Evolutionary conservation across 2,888 invertebrate species (phyloP).

Genomic region (Ptilodon capucinus): DNA sequence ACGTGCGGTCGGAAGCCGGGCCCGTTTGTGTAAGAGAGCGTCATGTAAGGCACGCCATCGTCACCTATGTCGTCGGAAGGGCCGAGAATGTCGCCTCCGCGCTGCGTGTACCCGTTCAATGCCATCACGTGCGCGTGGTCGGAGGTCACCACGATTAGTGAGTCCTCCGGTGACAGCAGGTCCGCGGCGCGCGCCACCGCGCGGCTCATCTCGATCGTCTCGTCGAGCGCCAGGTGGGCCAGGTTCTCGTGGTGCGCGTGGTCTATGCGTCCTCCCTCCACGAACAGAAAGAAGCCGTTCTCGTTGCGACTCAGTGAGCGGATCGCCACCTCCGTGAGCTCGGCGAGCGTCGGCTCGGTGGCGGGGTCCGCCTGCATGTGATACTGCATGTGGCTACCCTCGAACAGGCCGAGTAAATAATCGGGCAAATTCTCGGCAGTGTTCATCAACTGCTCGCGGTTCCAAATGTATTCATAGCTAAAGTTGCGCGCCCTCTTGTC

Average conservation of each 20-base stretch:
- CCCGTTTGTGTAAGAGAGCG: conserved; percentile 85
- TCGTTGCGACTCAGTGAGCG: conserved; percentile 83
- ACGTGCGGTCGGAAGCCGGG: conserved; percentile 74
- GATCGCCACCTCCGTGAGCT: conserved; percentile 84
- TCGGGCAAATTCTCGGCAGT: conserved; percentile 76
- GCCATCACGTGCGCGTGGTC: conserved; percentile 90
- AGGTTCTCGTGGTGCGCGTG: conserved; percentile 85
- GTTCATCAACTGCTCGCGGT: conserved; percentile 79
- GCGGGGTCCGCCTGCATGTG: conserved; percentile 79
- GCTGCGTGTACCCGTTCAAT: conserved; percentile 85
- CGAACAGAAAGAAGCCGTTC: conserved; percentile 90
- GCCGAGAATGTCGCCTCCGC: conserved; percentile 70
- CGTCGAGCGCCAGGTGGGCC: conserved; percentile 84
- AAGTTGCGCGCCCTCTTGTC: conserved; percentile 62
- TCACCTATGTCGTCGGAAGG: conserved; percentile 62
- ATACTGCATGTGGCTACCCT: conserved; percentile 84
- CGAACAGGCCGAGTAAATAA: conserved; percentile 85
- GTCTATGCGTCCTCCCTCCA: conserved; percentile 87
- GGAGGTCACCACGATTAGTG: conserved; percentile 89
- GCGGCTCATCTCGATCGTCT: conserved; percentile 85
- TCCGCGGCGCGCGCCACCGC: conserved; percentile 79
- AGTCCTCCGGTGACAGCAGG: conserved; percentile 81
- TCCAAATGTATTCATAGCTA: conserved; percentile 80
- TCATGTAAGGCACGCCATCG: conserved; percentile 81
- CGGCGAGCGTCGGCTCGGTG: conserved; percentile 72